Conservation (phyloP, 37 sponge, comb jelly and placozoan species). For the Dysidea cf. avara region DNA sequence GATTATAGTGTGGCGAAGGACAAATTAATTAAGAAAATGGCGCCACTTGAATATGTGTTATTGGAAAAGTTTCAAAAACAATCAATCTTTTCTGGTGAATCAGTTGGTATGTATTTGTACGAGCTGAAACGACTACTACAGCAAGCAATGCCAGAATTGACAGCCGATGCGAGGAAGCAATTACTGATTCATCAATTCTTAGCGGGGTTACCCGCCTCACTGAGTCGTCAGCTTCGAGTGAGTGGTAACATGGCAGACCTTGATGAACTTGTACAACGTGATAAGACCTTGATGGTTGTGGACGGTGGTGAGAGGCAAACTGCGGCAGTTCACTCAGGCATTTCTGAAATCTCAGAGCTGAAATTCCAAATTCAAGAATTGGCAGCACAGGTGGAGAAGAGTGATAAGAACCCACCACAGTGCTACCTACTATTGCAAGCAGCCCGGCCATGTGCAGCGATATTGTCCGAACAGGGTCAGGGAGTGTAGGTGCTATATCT, state of each 20-base stretch:
- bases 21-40: slow-evolving; percentile 7
- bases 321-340: background rate
- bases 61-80: slow-evolving; percentile 43
- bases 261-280: slow-evolving; percentile 16
- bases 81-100: slow-evolving; percentile 25
- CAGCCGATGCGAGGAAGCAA: slow-evolving; percentile 17
- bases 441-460: slow-evolving; percentile 12
- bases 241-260: slow-evolving; percentile 24
- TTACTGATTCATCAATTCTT: slow-evolving; percentile 53
- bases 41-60: slow-evolving; percentile 18
- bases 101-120: slow-evolving; percentile 47
- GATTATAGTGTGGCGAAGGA: slow-evolving; percentile 1
- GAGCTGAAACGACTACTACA: slow-evolving; percentile 40
- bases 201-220: slow-evolving; percentile 23
- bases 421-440: slow-evolving; percentile 13
- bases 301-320: background rate
- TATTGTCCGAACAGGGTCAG: slow-evolving; percentile 2
- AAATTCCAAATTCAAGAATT: slow-evolving; percentile 5
- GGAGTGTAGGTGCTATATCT: slow-evolving; percentile 4
- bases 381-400: slow-evolving; percentile 22
- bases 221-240: slow-evolving; percentile 32
- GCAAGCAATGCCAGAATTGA: slow-evolving; percentile 62
- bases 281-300: slow-evolving; percentile 18
- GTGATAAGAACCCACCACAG: background rate
- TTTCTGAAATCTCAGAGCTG: background rate